Base-by-base conservation (phyloP, 2,113 vertebrate species). In the Cyprinodon variegatus region DNA sequence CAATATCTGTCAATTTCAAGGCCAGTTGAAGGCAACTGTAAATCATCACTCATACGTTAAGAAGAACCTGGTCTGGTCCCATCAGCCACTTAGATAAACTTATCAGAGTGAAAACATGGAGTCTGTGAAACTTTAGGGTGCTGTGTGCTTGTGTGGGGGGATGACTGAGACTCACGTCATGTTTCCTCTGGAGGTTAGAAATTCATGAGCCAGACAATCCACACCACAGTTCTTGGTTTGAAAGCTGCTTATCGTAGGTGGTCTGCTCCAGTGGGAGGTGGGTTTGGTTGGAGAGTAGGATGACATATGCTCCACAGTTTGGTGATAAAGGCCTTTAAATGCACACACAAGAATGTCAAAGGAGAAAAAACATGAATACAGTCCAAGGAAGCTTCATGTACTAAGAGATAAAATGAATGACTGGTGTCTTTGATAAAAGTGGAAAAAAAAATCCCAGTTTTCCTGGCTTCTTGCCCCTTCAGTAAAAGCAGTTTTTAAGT, bases 181-280 rank as follows among this genome's bases (percentile, higher is more conserved):
- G 71, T 70, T 61, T 83, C 81, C 82, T 84, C 65, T 45, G 67
- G 70, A 83, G 80, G 77, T 81, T 20, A 80, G 74, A 37, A 41
- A 72, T 70, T 74, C 74, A 29, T 68, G 71, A 81, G 72, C 79
- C 65, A 81, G 84, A 74, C 75, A 79, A 76, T 86, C 88, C 76
- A 78, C 75, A 82, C 62, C 38, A 59, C 83, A 78, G 60, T 15
- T 79, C 66, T 76, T 81, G 78, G 65, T 68, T 63, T 64, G n/a
- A 74, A 76, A 85, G 78, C 65, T 46, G 74, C 29, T 69, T 81
- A 69, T 71, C 39, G 77, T 90, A 78, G 89, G 91, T 90, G 90
- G 91, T 91, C 90, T 83, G 59, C 70, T 68, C 36, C 59, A 83
- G 72, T 73, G 64, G 82, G 89, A 90, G 83, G 82, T 82, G 82